Evolutionary conservation across 2,797 vertebrate species (phyloP), one percentile per base, ranked within the genome.

Genomic region (Chromis chromis): DNA sequence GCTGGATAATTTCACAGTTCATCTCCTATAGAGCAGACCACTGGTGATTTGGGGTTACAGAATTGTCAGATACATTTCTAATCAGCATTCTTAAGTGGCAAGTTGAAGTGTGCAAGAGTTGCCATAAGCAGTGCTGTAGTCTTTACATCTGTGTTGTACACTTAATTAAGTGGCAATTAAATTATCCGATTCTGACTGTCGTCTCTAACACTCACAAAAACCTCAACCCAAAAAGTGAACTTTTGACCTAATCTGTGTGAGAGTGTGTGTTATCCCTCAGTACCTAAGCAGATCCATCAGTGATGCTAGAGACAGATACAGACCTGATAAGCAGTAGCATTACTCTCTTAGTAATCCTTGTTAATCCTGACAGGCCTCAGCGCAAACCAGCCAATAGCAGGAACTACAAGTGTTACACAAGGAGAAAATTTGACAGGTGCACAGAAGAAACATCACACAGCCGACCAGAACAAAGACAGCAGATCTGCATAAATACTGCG

Each of bases 301-400:
- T 73, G 83, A 86, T 82, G 84, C 58, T 73, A 57, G 85, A 65
- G 75, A 81, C 87, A 86, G 85, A 84, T 73, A 84, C 66, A 80
- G 64, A 76, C 78, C 83, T 88, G 84, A 88, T 91, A 90, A 93
- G 90, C 85, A 89, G 89, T 44, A 89, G 91, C 84, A 90, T 93
- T 89, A 91, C 88, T 86, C 85, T 87, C 31, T 79, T 59, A 52
- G 74, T 95, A 94, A 95, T 94, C 93, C 90, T 60, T 63, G 87
- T 81, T 94, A 94, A 95, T 94, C 94, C 90, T 58, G 78, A 88
- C 86, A 83, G 85, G 83, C 75, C 71, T 88, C 75, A 22, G 77
- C 31, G 58, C 44, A 84, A 88, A 90, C 63, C 83, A 67, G 75
- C 68, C 63, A 39, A 55, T 22, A 67, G 36, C 74, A 69, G 69